Base-by-base conservation (phyloP, 2,113 vertebrate genomes). In the Paralichthys olivaceus region DNA sequence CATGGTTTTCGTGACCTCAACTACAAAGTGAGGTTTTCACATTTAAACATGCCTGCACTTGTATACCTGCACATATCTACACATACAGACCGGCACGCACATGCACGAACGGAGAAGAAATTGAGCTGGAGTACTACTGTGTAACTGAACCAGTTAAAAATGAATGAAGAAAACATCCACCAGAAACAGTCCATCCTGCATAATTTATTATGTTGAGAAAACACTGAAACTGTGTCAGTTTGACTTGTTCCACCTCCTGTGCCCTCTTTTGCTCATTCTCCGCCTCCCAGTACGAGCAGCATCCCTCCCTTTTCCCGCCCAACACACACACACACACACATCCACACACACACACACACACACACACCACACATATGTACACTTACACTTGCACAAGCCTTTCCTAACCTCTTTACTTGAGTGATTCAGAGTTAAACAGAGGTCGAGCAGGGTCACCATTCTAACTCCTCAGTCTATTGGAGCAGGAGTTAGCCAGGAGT, bases 101-200 rank as follows among this genome's bases (percentile, higher is more conserved):
- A 49, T 45, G 11, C 14, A 53, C 29, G 43, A 20, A 0, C 63
- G 37, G 59, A 53, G 47, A 45, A 47, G 51, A 37, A 0, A 54
- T 26, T 32, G 37, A 71, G 63, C 61, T 53, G 34, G 45, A 85
- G 69, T 60, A 62, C 75, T 59, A 70, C 73, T 54, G 47, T 75
- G 83, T 88, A 87, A 92, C 76, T 67, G 84, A 84, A 72, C 51
- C 56, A 32, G 56, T 92, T 88, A 92, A 93, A 91, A 83, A 90
- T 90, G 77, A 69, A 93, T 91, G 92, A 91, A 84, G 80, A 84
- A 83, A 88, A 87, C 81, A 83, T 81, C 75, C 76, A 89, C 49
- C 84, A 86, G 80, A 88, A 88, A 77, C 64, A 67, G 63, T 49
- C 40, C 55, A 1, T 59, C 43, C 60, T 93, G 70, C 83, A 87